Evolutionary conservation across 2,797 vertebrate species (phyloP).

Genomic region (Fringilla coelebs): DNA sequence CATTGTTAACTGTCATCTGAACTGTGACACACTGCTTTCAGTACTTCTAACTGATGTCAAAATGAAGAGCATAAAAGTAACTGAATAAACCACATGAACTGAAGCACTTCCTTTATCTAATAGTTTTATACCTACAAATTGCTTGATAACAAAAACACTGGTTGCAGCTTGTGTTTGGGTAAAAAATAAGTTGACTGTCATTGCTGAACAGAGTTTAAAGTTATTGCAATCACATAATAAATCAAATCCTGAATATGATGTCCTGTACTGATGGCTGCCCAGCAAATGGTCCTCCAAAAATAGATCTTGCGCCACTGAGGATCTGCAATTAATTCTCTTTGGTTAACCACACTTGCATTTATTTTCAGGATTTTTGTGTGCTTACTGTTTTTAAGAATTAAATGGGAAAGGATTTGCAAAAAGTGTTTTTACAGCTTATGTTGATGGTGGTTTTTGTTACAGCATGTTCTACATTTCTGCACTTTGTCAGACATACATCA

Average conservation of each 20-base stretch:
- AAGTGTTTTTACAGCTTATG: neutral
- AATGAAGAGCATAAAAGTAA: neutral
- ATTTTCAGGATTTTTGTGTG: neutral
- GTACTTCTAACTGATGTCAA: neutral
- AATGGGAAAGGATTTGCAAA: neutral
- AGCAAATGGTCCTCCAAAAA: neutral
- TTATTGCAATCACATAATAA: neutral
- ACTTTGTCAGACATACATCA: neutral
- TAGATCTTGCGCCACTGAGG: accelerated
- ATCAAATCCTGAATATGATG: neutral
- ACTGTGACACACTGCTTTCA: neutral
- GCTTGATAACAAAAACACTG: neutral
- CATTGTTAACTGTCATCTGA: neutral
- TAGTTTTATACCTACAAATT: neutral
- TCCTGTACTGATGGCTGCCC: neutral
- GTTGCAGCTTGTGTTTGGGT: neutral
- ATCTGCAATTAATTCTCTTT: neutral
- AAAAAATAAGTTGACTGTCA: neutral
- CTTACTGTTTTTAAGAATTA: neutral
- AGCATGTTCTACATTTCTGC: neutral
- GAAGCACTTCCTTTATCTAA: neutral
- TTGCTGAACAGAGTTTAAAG: neutral
- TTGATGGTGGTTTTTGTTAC: accelerated
- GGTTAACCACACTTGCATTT: neutral
- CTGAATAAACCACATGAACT: neutral